phyloP scores from a whole-genome alignment of 2,888 invertebrate species.

The Tanypteryx hageni region DNA sequence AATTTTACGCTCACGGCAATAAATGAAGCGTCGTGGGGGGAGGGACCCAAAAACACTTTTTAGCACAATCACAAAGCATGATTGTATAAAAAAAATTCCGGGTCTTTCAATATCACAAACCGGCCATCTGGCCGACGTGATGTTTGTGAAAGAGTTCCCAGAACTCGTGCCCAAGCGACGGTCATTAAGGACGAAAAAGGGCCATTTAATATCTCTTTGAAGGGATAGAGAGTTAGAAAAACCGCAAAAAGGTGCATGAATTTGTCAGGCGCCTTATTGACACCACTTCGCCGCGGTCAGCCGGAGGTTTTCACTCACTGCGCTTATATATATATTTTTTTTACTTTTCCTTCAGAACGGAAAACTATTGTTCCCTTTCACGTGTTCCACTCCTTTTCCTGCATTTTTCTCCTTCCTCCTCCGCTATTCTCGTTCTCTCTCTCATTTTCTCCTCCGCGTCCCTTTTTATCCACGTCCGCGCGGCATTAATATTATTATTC shows the following conservation, averaged over 20 bases:
- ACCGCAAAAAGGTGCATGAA: too few relatives aligned
- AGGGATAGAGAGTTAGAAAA: too few relatives aligned
- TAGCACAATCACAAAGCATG: too few relatives aligned
- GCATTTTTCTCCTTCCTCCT: background rate
- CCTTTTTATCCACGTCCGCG: background rate
- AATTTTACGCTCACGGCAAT: too few relatives aligned
- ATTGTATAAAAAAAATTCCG: background rate
- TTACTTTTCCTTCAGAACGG: too few relatives aligned
- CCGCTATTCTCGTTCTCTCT: background rate
- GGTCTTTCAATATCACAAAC: constrained; percentile 19
- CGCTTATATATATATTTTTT: too few relatives aligned
- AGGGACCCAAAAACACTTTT: too few relatives aligned
- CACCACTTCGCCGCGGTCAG: background rate
- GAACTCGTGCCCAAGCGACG: background rate
- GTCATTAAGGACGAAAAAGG: background rate
- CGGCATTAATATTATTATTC: background rate
- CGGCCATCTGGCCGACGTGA: background rate
- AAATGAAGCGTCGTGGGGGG: too few relatives aligned
- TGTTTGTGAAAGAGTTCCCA: background rate
- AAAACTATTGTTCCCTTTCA: too few relatives aligned
- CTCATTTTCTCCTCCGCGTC: background rate
- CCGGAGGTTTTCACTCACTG: background rate
- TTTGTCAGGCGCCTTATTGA: too few relatives aligned
- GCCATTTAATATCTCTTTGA: background rate
- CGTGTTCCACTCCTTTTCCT: too few relatives aligned